phyloP scores from a whole-genome alignment of 2,888 invertebrate genomes.

The Eupithecia exiguata region DNA sequence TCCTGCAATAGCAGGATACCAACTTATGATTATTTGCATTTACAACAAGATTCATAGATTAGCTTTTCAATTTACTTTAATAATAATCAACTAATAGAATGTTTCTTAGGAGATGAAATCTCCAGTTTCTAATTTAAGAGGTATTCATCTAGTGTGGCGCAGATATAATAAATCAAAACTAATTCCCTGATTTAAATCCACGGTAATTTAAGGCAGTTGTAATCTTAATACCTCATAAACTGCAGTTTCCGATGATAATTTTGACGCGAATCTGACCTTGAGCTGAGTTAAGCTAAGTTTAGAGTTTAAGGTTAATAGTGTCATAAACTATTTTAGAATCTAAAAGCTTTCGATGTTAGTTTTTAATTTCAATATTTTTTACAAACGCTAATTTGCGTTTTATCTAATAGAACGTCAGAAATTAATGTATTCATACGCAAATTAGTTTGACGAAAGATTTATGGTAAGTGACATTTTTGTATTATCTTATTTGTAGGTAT shows the following conservation, averaged over 20 bases:
- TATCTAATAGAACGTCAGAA: neutral
- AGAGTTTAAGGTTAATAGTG: constrained; percentile 30
- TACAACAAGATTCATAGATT: neutral
- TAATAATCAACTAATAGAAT: neutral
- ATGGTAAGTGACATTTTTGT: neutral
- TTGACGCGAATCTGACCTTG: constrained; percentile 22
- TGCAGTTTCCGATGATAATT: constrained; percentile 26
- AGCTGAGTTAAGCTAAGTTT: constrained; percentile 9
- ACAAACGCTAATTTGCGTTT: neutral
- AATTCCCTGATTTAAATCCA: constrained; percentile 19
- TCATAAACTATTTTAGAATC: constrained; percentile 18
- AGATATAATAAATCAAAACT: constrained; percentile 25
- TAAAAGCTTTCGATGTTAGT: constrained; percentile 13
- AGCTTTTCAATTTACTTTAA: neutral
- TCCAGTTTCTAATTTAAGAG: neutral
- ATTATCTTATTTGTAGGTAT: neutral
- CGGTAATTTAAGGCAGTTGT: constrained; percentile 14
- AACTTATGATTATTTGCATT: neutral
- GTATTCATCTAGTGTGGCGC: neutral
- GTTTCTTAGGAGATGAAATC: neutral
- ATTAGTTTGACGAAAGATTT: neutral
- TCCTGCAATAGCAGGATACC: neutral
- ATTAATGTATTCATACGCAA: neutral
- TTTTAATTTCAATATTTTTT: constrained; percentile 20
- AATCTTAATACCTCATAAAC: constrained; percentile 27